These are phyloP conservation scores for Erethizon dorsatum DNA, from an alignment of 2,797 vertebrate species.

Conservation along the genomic window DNA sequence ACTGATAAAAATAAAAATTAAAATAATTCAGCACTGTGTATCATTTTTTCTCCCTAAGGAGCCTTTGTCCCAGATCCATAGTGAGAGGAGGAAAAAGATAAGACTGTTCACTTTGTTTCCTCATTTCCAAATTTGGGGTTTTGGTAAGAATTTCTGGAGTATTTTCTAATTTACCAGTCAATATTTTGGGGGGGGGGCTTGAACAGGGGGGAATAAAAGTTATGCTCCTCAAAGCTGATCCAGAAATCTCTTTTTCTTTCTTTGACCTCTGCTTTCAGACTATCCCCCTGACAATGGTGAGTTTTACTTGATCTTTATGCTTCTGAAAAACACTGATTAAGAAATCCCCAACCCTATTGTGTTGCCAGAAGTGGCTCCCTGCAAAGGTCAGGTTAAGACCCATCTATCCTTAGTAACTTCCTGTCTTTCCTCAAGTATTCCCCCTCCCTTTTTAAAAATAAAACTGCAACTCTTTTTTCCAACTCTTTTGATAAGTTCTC, in stretches of 20 bases:
- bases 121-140: background rate
- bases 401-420: background rate
- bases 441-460: background rate
- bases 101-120: background rate
- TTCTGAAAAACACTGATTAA: background rate
- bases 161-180: background rate
- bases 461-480: background rate
- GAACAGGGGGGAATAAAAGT: background rate
- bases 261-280: conserved; percentile 12
- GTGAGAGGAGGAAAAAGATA: background rate
- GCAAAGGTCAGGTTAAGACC: background rate
- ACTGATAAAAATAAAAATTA: background rate
- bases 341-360: background rate
- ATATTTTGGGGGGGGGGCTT: background rate
- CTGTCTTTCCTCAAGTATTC: background rate
- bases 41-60: background rate
- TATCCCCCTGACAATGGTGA: background rate
- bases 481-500: background rate
- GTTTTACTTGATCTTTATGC: background rate
- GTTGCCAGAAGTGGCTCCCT: background rate
- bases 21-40: background rate
- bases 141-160: background rate
- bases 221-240: background rate
- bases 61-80: background rate
- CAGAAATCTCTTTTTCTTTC: conserved; percentile 6